A percentile compares a stretch with the other conserved stretches of the same genome.
Conservation (phyloP, 2,113 vertebrate species). For the Pterocles burchelli region DNA sequence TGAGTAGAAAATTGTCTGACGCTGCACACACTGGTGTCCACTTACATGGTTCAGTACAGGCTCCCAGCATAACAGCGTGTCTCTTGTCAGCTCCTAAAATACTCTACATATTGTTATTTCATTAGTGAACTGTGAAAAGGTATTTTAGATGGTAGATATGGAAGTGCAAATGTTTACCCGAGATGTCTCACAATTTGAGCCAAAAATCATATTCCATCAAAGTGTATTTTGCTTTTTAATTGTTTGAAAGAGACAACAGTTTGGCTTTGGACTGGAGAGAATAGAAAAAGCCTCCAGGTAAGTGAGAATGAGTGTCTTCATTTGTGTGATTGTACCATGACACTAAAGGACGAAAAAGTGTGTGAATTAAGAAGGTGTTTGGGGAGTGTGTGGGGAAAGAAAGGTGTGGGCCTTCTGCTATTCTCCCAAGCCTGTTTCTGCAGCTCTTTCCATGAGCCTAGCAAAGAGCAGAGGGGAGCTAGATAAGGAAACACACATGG, state of each 20-base stretch:
- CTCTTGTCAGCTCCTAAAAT: constrained; percentile 53
- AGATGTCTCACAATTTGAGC: constrained; percentile 18
- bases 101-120: constrained; percentile 10
- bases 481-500: not conserved
- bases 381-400: not conserved
- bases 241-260: not conserved
- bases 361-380: not conserved
- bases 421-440: not conserved
- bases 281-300: not conserved
- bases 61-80: not conserved
- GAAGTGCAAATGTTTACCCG: not conserved
- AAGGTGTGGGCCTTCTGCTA: not conserved
- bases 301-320: not conserved
- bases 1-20: constrained; percentile 33
- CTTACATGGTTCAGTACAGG: constrained; percentile 25
- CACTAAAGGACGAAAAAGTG: not conserved
- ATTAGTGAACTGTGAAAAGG: constrained; percentile 19
- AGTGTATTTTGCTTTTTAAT: constrained; percentile 15
- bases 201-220: not conserved
- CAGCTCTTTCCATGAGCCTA: not conserved
- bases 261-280: not conserved
- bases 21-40: not conserved
- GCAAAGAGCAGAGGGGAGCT: not conserved
- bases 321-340: not conserved
- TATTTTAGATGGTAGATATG: not conserved